Percentiles rank a stretch among this genome's conserved stretches.
These are phyloP conservation scores for Azemiops feae DNA, from an alignment of 2,113 vertebrate genomes.

Conservation along the genomic window DNA sequence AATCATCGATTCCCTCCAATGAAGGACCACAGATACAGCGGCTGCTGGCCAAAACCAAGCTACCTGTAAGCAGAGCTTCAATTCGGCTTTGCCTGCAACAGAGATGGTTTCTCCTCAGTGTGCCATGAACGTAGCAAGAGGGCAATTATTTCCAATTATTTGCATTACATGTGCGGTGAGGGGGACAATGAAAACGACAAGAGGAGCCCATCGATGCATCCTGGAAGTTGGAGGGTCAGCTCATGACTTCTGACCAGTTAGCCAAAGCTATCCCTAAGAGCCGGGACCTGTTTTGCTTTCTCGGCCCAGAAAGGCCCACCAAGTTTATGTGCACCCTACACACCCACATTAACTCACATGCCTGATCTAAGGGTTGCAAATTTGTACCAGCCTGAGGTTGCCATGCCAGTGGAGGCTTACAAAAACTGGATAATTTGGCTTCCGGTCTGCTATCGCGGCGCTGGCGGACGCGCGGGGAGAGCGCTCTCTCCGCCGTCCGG, in stretches of 20 bases:
- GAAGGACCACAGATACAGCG: slow-evolving; percentile 50
- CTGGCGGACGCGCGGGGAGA: too few species aligned
- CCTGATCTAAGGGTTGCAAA: neutral
- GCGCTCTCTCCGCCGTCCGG: too few species aligned
- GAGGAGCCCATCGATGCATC: slow-evolving; percentile 79
- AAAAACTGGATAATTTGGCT: neutral
- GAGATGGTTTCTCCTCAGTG: neutral
- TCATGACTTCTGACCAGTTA: slow-evolving; percentile 90
- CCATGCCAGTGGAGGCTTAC: neutral
- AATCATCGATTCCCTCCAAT: slow-evolving; percentile 64
- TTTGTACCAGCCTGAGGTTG: neutral
- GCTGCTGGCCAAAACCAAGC: slow-evolving; percentile 27
- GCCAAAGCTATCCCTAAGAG: slow-evolving; percentile 85
- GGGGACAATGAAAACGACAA: neutral
- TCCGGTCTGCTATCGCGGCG: too few species aligned
- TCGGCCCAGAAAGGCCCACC: slow-evolving; percentile 85
- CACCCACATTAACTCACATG: slow-evolving; percentile 81
- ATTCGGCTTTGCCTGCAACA: too few species aligned
- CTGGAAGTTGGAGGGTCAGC: slow-evolving; percentile 82
- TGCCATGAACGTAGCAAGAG: neutral
- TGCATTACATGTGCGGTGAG: neutral
- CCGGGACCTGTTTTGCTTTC: slow-evolving; percentile 86
- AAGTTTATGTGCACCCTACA: slow-evolving; percentile 89
- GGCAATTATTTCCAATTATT: neutral
- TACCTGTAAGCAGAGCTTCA: slow-evolving; percentile 35